Percentiles rank a stretch among this genome's conserved stretches.
phyloP scores from a whole-genome alignment of 2,888 invertebrate species.

The Agriotes lineatus region DNA sequence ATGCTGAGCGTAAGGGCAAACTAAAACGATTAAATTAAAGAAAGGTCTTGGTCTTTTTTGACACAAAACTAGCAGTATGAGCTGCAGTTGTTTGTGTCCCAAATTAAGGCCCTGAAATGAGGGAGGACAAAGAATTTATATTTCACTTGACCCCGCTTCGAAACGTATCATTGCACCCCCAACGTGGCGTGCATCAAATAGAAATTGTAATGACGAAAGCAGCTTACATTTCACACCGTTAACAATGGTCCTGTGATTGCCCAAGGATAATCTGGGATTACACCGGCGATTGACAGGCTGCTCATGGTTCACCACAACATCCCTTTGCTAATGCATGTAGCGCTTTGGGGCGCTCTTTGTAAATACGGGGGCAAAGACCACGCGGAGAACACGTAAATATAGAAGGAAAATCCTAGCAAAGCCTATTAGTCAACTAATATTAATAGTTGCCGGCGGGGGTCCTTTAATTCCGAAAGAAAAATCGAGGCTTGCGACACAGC shows the following conservation, averaged over 20 bases:
- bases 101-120: no score
- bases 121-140: background rate
- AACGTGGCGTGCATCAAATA: conserved; percentile 39
- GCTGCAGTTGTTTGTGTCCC: no score
- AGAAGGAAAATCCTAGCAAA: conserved; percentile 29
- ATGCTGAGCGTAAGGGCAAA: no score
- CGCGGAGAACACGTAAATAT: conserved; percentile 21
- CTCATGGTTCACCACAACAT: conserved; percentile 45
- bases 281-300: conserved; percentile 62
- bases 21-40: no score
- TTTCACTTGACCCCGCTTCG: conserved; percentile 27
- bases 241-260: conserved; percentile 67
- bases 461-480: conserved; percentile 15
- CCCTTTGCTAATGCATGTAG: conserved; percentile 44
- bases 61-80: no score
- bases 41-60: no score
- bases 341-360: conserved; percentile 39
- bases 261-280: conserved; percentile 66
- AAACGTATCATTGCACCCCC: conserved; percentile 41
- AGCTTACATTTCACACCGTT: conserved; percentile 65
- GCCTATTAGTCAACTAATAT: conserved; percentile 37
- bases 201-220: conserved; percentile 49
- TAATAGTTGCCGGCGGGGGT: background rate
- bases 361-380: conserved; percentile 33
- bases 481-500: background rate